phyloP scores from a whole-genome alignment of 1,140 invertebrate species.

The Anastrepha obliqua region DNA sequence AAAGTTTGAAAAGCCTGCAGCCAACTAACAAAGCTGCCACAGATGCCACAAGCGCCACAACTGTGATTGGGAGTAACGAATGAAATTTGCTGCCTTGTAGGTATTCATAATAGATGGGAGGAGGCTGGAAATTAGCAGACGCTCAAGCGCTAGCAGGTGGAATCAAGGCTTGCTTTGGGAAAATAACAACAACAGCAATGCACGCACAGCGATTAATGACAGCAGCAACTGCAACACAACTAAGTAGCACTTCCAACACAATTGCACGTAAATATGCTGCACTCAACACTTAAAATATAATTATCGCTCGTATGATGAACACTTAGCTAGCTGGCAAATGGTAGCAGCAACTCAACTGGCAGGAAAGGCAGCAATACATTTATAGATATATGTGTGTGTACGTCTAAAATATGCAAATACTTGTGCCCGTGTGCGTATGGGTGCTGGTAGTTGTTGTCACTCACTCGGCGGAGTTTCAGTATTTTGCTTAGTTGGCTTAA shows the following conservation, averaged over 20 bases:
- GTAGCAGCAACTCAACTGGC: background rate
- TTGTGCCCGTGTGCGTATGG: background rate
- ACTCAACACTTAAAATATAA: slow-evolving; percentile 22
- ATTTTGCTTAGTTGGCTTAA: slow-evolving; percentile 17
- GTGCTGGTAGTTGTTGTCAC: background rate
- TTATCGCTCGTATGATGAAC: background rate
- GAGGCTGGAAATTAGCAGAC: slow-evolving; percentile 18
- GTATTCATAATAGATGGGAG: background rate
- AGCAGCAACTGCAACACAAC: background rate
- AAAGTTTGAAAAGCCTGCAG: background rate
- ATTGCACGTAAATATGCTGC: background rate
- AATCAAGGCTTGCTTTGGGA: background rate
- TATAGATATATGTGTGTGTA: background rate
- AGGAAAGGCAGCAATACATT: background rate
- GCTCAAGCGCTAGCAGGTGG: background rate
- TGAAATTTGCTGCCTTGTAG: too few species aligned
- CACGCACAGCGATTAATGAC: background rate
- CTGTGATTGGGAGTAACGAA: slow-evolving; percentile 7
- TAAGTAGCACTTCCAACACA: background rate
- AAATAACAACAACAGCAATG: background rate
- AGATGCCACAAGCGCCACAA: background rate
- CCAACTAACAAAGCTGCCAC: background rate
- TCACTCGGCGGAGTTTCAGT: background rate
- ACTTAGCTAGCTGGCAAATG: background rate
- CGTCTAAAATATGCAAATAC: background rate